A percentile compares a stretch with the other conserved stretches of the same genome.
Conservation (phyloP, 2,888 invertebrate genomes). For the Scrobipalpa costella region DNA sequence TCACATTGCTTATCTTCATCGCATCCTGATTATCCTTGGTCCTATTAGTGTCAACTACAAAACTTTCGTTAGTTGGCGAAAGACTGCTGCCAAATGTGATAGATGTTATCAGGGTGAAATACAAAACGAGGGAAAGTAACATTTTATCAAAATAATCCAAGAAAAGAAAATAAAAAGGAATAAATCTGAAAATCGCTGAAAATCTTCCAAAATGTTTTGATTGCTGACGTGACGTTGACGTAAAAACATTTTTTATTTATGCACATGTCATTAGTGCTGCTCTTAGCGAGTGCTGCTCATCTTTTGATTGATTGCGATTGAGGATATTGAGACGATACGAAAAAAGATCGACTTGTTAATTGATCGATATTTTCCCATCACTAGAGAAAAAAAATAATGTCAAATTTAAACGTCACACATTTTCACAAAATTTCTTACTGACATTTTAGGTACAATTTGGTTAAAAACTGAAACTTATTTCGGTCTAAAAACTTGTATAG, state of each 20-base stretch:
- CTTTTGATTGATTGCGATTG: no score
- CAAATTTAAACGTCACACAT: no score
- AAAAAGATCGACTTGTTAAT: no score
- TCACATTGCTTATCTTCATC: slow-evolving; percentile 42
- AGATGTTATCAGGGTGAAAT: slow-evolving; percentile 18
- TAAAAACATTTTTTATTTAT: not conserved
- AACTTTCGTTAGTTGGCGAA: no score
- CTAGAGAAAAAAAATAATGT: no score
- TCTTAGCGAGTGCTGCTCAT: no score
- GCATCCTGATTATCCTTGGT: slow-evolving; percentile 9
- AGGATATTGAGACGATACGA: no score
- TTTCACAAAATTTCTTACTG: not conserved
- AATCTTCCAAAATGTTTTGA: slow-evolving; percentile 11
- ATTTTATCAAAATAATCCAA: slow-evolving; percentile 18
- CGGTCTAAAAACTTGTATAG: not conserved
- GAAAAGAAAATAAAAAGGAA: not conserved
- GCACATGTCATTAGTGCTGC: no score
- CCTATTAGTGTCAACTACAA: slow-evolving; percentile 13
- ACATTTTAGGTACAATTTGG: not conserved
- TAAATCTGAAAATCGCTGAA: slow-evolving; percentile 6
- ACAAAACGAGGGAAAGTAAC: slow-evolving; percentile 29
- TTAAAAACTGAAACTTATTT: slow-evolving; percentile 9
- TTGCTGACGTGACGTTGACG: slow-evolving; percentile 15
- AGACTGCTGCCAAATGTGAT: slow-evolving; percentile 3
- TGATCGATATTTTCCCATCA: no score